phyloP scores from a whole-genome alignment of 2,888 invertebrate species.

The Nipponacmea schrenckii region DNA sequence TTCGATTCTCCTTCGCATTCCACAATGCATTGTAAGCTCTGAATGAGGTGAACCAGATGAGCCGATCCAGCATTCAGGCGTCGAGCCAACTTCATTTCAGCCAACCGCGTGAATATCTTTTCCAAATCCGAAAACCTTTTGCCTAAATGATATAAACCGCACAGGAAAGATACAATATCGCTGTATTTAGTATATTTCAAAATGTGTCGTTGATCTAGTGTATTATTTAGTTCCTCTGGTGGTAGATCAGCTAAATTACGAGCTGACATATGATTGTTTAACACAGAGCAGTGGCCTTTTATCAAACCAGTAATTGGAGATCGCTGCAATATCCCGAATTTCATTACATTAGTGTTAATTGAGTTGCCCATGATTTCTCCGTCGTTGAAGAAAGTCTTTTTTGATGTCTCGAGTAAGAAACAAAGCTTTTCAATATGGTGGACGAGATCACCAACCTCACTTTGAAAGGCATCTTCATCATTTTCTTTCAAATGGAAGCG shows the following conservation, averaged over 20 bases:
- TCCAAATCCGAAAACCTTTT: slow-evolving; percentile 38
- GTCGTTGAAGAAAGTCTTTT: slow-evolving; percentile 32
- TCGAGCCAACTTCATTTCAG: slow-evolving; percentile 43
- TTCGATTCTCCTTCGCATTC: slow-evolving; percentile 47
- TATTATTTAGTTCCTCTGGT: slow-evolving; percentile 35
- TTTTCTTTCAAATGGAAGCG: slow-evolving; percentile 40
- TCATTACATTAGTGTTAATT: slow-evolving; percentile 21
- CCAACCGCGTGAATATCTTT: slow-evolving; percentile 42
- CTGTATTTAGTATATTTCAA: slow-evolving; percentile 40
- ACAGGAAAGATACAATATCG: slow-evolving; percentile 46
- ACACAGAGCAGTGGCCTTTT: slow-evolving; percentile 41
- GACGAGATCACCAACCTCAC: slow-evolving; percentile 39
- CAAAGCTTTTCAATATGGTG: slow-evolving; percentile 44
- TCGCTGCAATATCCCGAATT: neutral
- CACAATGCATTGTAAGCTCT: slow-evolving; percentile 49
- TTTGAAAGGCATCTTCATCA: slow-evolving; percentile 45
- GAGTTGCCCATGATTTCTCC: slow-evolving; percentile 35
- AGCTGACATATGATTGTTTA: slow-evolving; percentile 55
- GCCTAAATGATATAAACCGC: slow-evolving; percentile 49
- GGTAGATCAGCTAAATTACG: slow-evolving; percentile 46
- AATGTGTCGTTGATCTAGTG: slow-evolving; percentile 39
- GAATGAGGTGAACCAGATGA: slow-evolving; percentile 42
- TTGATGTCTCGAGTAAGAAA: slow-evolving; percentile 32
- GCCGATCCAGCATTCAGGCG: slow-evolving; percentile 20
- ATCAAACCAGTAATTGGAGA: slow-evolving; percentile 15